Conservation (phyloP, 1,140 invertebrate species). For the Oryctes rhinoceros region DNA sequence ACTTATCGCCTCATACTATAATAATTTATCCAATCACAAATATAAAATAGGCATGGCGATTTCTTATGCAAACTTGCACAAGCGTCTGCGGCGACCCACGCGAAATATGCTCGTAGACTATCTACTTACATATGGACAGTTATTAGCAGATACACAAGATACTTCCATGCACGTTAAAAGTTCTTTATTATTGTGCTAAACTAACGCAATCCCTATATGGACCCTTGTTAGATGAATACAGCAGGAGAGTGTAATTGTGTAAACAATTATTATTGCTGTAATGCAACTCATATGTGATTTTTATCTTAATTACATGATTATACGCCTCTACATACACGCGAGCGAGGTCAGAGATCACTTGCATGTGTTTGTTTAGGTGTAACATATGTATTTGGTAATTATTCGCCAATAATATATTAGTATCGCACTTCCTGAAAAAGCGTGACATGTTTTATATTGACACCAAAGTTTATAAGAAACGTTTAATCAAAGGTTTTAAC, state of each 20-base stretch:
- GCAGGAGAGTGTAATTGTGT: background rate
- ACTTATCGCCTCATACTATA: constrained; percentile 17
- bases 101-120: constrained; percentile 3
- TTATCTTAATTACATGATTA: constrained; percentile 29
- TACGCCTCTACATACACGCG: background rate
- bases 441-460: too few relatives aligned
- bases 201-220: constrained; percentile 20
- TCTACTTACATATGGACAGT: background rate
- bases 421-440: too few relatives aligned
- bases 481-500: too few relatives aligned
- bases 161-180: background rate
- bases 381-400: background rate
- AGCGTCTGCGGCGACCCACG: background rate
- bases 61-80: constrained; percentile 30
- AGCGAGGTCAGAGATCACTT: constrained; percentile 8
- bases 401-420: background rate
- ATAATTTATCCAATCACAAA: constrained; percentile 35
- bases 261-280: constrained; percentile 27
- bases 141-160: constrained; percentile 20
- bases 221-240: background rate
- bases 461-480: too few relatives aligned
- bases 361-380: background rate
- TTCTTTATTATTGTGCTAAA: constrained; percentile 32
- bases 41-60: constrained; percentile 18
- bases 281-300: constrained; percentile 19